phyloP scores from a whole-genome alignment of 2,113 vertebrate species.

The Pachypanchax playfairii region DNA sequence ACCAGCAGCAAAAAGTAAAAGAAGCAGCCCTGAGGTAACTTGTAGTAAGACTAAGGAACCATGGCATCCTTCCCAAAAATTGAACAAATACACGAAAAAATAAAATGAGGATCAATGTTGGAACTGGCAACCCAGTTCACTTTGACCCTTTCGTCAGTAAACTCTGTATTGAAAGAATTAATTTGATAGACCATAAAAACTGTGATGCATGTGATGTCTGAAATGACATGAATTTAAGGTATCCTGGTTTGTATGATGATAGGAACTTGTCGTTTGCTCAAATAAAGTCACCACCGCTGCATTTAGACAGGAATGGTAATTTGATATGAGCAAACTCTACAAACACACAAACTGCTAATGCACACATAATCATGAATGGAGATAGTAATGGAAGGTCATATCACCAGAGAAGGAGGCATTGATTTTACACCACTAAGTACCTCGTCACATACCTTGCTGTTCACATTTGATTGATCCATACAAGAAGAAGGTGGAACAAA shows the following conservation, averaged over 20 bases:
- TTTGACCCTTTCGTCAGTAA: conserved; percentile 45
- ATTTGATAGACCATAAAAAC: too few species aligned
- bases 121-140: too few species aligned
- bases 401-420: background rate
- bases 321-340: background rate
- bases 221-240: conserved; percentile 13
- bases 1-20: too few species aligned
- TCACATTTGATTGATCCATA: conserved; percentile 5
- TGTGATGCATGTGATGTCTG: conserved; percentile 25
- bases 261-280: too few species aligned
- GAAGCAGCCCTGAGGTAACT: too few species aligned
- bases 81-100: too few species aligned
- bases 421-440: conserved; percentile 28
- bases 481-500: too few species aligned
- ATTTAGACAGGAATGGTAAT: background rate
- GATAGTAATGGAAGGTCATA: conserved; percentile 27
- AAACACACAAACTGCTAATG: conserved; percentile 14
- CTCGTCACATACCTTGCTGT: conserved; percentile 3
- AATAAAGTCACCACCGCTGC: too few species aligned
- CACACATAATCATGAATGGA: background rate
- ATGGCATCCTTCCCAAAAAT: too few species aligned
- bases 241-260: background rate
- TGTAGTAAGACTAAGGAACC: too few species aligned
- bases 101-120: too few species aligned
- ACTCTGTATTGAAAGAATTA: conserved; percentile 34